Evolutionary conservation across 2,888 invertebrate genomes (phyloP).

Genomic region (Rhodophaea formosa): DNA sequence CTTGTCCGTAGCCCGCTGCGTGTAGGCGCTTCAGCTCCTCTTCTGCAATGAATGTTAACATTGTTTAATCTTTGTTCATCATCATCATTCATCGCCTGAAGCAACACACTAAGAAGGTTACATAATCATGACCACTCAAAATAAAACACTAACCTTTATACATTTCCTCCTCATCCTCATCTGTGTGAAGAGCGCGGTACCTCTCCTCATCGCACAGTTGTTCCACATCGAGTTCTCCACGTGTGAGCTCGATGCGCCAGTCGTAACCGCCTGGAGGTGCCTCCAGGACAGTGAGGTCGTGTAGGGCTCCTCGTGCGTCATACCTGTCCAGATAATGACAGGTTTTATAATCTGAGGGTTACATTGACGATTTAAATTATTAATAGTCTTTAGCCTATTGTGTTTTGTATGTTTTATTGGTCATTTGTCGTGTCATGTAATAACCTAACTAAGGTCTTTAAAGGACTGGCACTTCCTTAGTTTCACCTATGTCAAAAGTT

Average conservation of each 20-base stretch:
- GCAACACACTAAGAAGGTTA: no score
- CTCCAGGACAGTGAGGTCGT: slow-evolving; percentile 91
- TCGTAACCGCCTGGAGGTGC: slow-evolving; percentile 87
- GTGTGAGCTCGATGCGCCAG: slow-evolving; percentile 83
- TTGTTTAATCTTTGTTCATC: not conserved
- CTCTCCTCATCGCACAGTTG: slow-evolving; percentile 97
- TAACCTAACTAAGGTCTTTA: no score
- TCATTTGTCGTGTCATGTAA: no score
- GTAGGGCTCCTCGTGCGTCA: slow-evolving; percentile 95
- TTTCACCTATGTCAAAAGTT: no score
- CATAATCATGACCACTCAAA: no score
- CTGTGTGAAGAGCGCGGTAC: slow-evolving; percentile 92
- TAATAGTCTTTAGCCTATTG: no score
- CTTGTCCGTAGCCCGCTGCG: slow-evolving; percentile 88
- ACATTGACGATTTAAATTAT: no score
- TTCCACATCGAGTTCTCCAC: slow-evolving; percentile 90
- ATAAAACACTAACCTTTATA: slow-evolving; percentile 87
- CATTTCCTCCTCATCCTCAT: slow-evolving; percentile 93
- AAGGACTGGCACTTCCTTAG: no score
- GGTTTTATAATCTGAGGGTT: slow-evolving; percentile 22
- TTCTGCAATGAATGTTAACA: slow-evolving; percentile 80
- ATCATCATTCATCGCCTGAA: not conserved
- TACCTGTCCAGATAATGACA: slow-evolving; percentile 84
- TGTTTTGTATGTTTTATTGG: no score
- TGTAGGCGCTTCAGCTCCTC: slow-evolving; percentile 94